Evolutionary conservation across 2,888 invertebrate genomes (phyloP), one percentile per base, ranked within the genome.

Genomic region (Coenonympha glycerion): DNA sequence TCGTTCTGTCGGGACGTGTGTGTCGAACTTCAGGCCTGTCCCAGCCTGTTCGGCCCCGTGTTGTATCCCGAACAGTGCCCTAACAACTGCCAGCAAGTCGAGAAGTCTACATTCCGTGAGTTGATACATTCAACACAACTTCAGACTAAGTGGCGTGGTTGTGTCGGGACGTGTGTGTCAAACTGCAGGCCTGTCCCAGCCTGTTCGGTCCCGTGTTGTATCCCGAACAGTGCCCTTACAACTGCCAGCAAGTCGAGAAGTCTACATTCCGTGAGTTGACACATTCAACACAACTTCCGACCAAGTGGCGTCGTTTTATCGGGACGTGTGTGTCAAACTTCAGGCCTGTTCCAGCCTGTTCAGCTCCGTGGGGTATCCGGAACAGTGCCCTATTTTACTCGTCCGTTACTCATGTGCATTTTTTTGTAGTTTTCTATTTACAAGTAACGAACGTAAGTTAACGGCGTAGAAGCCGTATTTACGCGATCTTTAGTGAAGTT

Each of bases 311-410:
- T 76, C 88, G 11, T 93, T 91, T 76, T 92, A 93, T 66, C 87
- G 88, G 58, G 85, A 75, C 42, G 88, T 91, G 55, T 93, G 93
- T 72, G 87, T 79, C 46, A 89, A 89, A 59, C 81, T 93, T 59
- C 91, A 92, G 78, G 92, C 92, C 33, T 93, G 93, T 63, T 92
- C 93, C 1, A 85, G 90, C 70, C 84, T 93, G 42, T 91, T 93
- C 77, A 92, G 92, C 6, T 91, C 91, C 2, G 67, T 76, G 1
- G 87, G 88, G 54, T 64, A 81, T 85, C 49, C 89, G 73, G 78
- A 76, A 2, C 75, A 71, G 47, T 93, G 93, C 68, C 92, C 92
- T 2, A 87, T n/a, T n/a, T n/a, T n/a, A n/a, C n/a, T n/a, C n/a
- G n/a, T n/a, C n/a, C n/a, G n/a, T n/a, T n/a, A n/a, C n/a, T n/a